Percentiles rank a stretch among this genome's conserved stretches.
These are phyloP conservation scores for Mobula hypostoma DNA, from an alignment of 2,113 vertebrate species.

Conservation along the genomic window DNA sequence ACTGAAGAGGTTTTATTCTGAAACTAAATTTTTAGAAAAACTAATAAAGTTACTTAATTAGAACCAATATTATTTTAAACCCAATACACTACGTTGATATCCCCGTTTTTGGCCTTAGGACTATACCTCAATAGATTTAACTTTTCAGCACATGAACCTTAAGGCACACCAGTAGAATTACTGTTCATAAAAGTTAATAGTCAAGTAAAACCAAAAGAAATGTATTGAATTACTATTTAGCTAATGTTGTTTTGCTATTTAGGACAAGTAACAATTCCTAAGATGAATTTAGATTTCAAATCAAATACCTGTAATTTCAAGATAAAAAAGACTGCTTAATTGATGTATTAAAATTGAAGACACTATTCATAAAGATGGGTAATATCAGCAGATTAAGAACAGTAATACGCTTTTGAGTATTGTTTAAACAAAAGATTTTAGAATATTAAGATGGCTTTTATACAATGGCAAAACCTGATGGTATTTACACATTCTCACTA, in stretches of 20 bases:
- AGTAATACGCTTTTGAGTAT: background rate
- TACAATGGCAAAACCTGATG: conserved; percentile 3
- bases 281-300: background rate
- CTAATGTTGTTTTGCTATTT: background rate
- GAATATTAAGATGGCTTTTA: background rate
- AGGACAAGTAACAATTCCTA: background rate
- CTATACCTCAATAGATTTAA: background rate
- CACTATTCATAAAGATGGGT: background rate
- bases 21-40: conserved; percentile 19
- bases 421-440: background rate
- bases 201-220: background rate
- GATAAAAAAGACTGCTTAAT: background rate
- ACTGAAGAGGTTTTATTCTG: background rate
- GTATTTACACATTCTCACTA: conserved; percentile 12
- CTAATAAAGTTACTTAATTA: too few relatives aligned
- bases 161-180: conserved; percentile 33
- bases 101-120: conserved; percentile 18
- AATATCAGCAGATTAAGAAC: conserved; percentile 3
- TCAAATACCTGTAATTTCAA: background rate
- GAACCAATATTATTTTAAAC: background rate
- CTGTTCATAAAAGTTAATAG: conserved; percentile 11
- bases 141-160: conserved; percentile 35
- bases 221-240: conserved; percentile 13
- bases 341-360: background rate
- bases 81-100: background rate